These are phyloP conservation scores for Dendroctonus valens DNA, from an alignment of 1,140 invertebrate species.

Conservation along the genomic window DNA sequence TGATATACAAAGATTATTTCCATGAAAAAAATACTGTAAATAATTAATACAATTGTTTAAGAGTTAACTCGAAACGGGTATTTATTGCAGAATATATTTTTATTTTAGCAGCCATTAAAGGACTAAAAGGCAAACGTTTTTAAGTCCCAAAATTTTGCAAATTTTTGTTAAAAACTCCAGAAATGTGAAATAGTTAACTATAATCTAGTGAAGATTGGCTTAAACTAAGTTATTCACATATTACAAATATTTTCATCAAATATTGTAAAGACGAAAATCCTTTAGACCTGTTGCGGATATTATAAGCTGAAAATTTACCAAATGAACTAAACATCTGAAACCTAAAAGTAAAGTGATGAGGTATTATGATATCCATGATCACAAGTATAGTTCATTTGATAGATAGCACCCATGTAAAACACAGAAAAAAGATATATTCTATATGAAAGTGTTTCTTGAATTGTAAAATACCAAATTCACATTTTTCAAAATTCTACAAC, in stretches of 20 bases:
- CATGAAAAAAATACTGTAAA: no score
- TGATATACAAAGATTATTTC: no score
- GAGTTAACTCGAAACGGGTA: no score
- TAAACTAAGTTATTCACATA: constrained; percentile 47
- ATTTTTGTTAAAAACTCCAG: constrained; percentile 7
- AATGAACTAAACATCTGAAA: constrained; percentile 34
- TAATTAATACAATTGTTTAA: no score
- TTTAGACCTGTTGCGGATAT: constrained; percentile 42
- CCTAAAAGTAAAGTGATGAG: constrained; percentile 2
- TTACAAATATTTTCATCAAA: constrained; percentile 44
- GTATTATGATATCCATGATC: not conserved
- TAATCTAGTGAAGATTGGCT: constrained; percentile 39
- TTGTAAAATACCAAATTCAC: no score
- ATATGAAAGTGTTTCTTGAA: no score
- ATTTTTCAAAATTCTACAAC: no score
- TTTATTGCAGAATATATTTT: no score
- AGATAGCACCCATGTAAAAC: constrained; percentile 11
- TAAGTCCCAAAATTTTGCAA: no score
- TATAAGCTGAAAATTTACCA: constrained; percentile 37
- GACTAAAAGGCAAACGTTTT: no score
- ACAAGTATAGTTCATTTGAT: constrained; percentile 15
- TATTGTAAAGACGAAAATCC: constrained; percentile 44
- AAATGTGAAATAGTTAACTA: constrained; percentile 21
- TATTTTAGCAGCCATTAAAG: no score
- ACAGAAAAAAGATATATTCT: not conserved